These are phyloP conservation scores for Chaetops frenatus DNA, from an alignment of 2,113 vertebrate species.

Conservation along the genomic window DNA sequence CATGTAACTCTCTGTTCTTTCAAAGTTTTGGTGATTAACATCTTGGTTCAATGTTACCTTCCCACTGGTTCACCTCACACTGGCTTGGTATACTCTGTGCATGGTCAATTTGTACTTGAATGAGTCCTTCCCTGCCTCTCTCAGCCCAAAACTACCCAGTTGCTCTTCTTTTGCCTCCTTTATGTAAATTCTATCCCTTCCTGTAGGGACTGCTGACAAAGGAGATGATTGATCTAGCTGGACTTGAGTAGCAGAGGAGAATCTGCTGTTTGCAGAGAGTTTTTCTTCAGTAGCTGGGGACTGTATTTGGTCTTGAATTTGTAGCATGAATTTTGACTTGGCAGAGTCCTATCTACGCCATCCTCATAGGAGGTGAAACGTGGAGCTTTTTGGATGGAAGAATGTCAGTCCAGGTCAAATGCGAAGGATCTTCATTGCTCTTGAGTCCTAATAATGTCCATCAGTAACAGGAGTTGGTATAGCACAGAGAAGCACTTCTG, in stretches of 20 bases:
- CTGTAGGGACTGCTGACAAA: neutral
- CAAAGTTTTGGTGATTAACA: neutral
- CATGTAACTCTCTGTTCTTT: neutral
- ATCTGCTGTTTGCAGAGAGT: neutral
- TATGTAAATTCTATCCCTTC: neutral
- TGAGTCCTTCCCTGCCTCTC: neutral
- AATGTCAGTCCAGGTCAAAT: neutral
- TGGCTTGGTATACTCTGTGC: neutral
- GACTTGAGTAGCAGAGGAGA: neutral
- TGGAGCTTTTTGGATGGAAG: neutral
- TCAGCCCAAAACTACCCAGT: neutral
- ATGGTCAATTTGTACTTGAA: neutral
- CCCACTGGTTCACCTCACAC: neutral
- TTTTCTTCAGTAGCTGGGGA: neutral
- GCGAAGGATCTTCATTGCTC: neutral
- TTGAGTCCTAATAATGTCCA: fast-evolving
- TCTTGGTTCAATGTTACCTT: neutral
- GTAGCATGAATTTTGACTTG: neutral
- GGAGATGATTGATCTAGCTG: neutral
- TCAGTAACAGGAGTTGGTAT: neutral
- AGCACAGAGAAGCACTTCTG: neutral
- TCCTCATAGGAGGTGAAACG: neutral
- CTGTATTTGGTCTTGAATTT: neutral
- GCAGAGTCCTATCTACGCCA: neutral
- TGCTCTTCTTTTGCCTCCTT: neutral